Evolutionary conservation across 2,113 vertebrate species (phyloP), one percentile per base, ranked within the genome.

Genomic region (Helogale parvula): DNA sequence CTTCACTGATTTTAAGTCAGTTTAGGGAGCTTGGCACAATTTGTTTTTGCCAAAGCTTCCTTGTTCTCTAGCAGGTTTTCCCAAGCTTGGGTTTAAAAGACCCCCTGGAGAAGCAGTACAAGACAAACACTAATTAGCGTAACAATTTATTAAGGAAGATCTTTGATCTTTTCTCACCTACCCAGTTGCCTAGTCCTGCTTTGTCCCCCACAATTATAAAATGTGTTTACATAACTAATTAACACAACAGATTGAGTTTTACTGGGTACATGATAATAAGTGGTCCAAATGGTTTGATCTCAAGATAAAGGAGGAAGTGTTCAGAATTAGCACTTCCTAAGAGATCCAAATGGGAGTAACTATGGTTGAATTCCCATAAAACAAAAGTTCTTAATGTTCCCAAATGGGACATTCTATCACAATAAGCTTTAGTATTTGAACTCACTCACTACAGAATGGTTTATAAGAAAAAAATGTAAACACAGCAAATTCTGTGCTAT

Each of bases 91-190:
- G 35, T 97, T 95, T 98, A 97, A 98, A 98, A 97, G 97, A 71
- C 90, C 92, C 95, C 97, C 96, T 96, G 91, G 96, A 98, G 97
- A 97, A 88, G 77, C 97, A 96, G 90, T 97, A 97, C 97, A 98
- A 98, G 97, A 95, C 97, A 97, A 98, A 97, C 65, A 82, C 97
- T 98, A 98, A 98, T 99, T 98, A 98, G 95, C 97, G 87, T 98
- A 98, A 98, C 98, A 98, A 98, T 98, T 98, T 98, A 98, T 98
- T 98, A 98, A 97, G 96, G 54, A 80, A 57, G 83, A 91, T 94
- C 98, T 99, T 98, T 98, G 98, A 98, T 99, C 98, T 98, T 98
- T 99, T 98, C 97, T 98, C 98, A 99, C 97, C 98, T 98, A 98
- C 95, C 96, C 98, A 98, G 97, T 98, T 98, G 86, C 97, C 94